Conservation (phyloP, 2,888 invertebrate species). For the Xestoiulus laeticollis region DNA sequence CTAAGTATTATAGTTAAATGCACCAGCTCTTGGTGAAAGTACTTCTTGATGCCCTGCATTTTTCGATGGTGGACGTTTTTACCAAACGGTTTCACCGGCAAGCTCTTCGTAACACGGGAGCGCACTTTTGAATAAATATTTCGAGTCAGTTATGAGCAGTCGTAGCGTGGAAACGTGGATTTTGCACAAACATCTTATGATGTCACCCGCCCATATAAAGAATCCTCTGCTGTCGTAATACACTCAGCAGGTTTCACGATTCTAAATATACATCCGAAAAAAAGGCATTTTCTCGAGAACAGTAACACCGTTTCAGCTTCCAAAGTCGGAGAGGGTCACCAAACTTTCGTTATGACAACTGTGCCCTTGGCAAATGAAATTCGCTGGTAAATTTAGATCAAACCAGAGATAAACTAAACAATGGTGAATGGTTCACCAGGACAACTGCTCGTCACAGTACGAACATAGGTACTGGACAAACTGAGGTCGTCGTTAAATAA, state of each 20-base stretch:
- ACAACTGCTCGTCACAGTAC: neutral
- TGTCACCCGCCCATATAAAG: conserved; percentile 42
- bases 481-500: neutral
- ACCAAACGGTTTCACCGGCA: neutral
- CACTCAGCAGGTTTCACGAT: conserved; percentile 18
- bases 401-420: neutral
- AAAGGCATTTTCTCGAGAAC: neutral
- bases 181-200: conserved; percentile 35
- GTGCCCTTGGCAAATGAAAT: conserved; percentile 23
- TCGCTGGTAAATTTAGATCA: conserved; percentile 31
- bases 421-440: neutral
- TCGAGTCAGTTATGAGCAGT: neutral
- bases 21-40: conserved; percentile 82
- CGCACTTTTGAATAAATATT: conserved; percentile 6
- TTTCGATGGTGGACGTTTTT: conserved; percentile 57
- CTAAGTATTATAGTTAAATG: conserved; percentile 83
- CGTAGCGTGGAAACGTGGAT: neutral
- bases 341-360: conserved; percentile 44
- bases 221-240: neutral
- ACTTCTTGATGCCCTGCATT: conserved; percentile 84
- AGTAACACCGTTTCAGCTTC: neutral
- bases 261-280: neutral
- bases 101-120: neutral
- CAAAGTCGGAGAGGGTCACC: conserved; percentile 36
- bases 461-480: too few relatives aligned